Base-by-base conservation (phyloP, 2,888 invertebrate genomes). In the Clostera curtula region DNA sequence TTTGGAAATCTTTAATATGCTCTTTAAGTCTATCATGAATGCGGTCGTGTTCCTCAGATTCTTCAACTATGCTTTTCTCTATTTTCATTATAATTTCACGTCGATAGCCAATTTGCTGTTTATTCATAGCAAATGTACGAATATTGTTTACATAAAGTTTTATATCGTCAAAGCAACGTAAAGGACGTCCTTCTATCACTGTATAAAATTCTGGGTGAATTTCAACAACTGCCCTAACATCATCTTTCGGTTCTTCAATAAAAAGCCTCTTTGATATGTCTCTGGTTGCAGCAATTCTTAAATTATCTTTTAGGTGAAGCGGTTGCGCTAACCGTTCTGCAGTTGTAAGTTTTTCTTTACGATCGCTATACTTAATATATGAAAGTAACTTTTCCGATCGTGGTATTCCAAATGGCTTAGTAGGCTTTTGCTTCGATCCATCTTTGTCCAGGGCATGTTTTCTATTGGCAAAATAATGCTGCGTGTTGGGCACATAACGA, bases 121-220 rank as follows among this genome's bases (percentile, higher is more conserved):
- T 70, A 34, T 72, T 72, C 65, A 80, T 82, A 5, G 86, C 72
- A 39, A 84, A 83, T n/a, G 59, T 49, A 13, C 85, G 70, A 28
- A 83, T 77, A 31, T 87, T 85, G 15, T 73, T 72, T 3, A 89
- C 58, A 50, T 90, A 90, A 5, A 86, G 75, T 39, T 83, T 75
- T 24, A 86, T 75, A 34, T 87, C 87, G 38, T 89, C 86, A 40
- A 82, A 85, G 43, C 86, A 84, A 25, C 84, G 73, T 12, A 88
- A 73, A 1, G 88, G 86, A 15, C 89, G 79, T 4, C 89, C 89
- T 59, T 86, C 85, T 16, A 89, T 80, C 17, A 87, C 85, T 1
- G 84, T 83, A 54, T 88, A 90, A 59, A 89, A 90, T 37, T 87
- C 85, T 0, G 89, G 87, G 56, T 90, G 89, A 18, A 90, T 80